Base-by-base conservation (phyloP, 2,888 invertebrate genomes). In the Odontocolon sp. region DNA sequence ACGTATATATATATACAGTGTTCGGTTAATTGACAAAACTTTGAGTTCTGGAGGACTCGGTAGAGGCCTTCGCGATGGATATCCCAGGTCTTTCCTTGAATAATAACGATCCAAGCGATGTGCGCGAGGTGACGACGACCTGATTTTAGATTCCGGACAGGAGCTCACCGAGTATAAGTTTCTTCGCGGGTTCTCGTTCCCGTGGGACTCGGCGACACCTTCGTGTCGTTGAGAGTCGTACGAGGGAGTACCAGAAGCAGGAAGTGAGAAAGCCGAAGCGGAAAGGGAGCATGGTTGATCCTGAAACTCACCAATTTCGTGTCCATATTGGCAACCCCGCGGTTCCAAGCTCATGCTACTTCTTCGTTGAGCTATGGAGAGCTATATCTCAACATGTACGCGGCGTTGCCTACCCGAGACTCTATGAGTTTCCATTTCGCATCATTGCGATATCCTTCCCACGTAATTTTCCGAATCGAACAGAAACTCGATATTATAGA, bases 121-220 rank as follows among this genome's bases (percentile, higher is more conserved):
- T 42, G 64, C 81, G 69, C 78, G 80, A 77, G 79, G 79, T 73
- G 76, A 76, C 79, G 78, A 56, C 69, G 72, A 71, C 80, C 83
- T 79, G 84, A 85, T 83, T 85, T 85, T 81, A 83, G 82, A 85
- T 85, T 85, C 85, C 79, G 77, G 76, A 79, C 85, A 72, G 78
- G 83, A 80, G 76, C 80, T 81, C 77, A 52, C 77, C 59, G 57
- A 54, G 83, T 80, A 83, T 84, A 85, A 83, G 82, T 84, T 78
- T 77, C 42, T 38, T 70, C 64, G 47, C 31, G 31, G 59, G 26
- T 42, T 42, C 64, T 57, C 40, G 61, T 54, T 57, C 56, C 57
- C 36, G 57, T 59, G 54, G 42, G 72, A 72, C 64, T 66, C 52
- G 33, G 64, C 61, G 50, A 64, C 50, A 68, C 68, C 68, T 72